phyloP scores from a whole-genome alignment of 2,888 invertebrate genomes.

The Limnephilus lunatus region DNA sequence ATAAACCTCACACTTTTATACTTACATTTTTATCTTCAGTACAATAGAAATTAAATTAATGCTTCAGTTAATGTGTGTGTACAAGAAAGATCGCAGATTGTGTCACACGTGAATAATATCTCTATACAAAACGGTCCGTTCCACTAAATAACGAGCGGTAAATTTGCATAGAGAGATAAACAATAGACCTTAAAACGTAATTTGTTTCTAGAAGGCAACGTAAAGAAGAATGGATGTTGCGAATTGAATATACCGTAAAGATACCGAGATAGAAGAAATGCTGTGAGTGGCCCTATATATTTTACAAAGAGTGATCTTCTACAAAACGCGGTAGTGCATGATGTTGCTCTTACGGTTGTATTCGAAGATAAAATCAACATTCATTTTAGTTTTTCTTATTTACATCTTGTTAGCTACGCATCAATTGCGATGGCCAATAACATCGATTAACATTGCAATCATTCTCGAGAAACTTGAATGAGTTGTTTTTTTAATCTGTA shows the following conservation, averaged over 20 bases:
- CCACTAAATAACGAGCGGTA: conserved; percentile 31
- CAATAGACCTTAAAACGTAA: conserved; percentile 57
- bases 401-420: not conserved
- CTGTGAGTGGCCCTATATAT: not conserved
- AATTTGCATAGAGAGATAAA: conserved; percentile 57
- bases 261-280: not conserved
- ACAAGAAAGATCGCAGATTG: conserved; percentile 29
- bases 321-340: not conserved
- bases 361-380: not conserved
- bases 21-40: not conserved
- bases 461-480: not conserved
- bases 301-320: not conserved
- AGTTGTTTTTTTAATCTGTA: not conserved
- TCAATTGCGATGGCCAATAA: not conserved
- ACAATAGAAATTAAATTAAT: conserved; percentile 28
- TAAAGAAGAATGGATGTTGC: conserved; percentile 42
- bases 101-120: conserved; percentile 31
- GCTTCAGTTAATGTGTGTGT: conserved; percentile 36
- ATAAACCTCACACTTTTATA: conserved; percentile 6
- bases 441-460: not conserved
- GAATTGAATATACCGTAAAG: not conserved
- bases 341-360: conserved; percentile 12
- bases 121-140: conserved; percentile 47
- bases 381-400: not conserved
- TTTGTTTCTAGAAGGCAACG: conserved; percentile 42